A percentile compares a stretch with the other conserved stretches of the same genome.
Conservation (phyloP, 2,797 vertebrate species). For the Cuniculus paca region DNA sequence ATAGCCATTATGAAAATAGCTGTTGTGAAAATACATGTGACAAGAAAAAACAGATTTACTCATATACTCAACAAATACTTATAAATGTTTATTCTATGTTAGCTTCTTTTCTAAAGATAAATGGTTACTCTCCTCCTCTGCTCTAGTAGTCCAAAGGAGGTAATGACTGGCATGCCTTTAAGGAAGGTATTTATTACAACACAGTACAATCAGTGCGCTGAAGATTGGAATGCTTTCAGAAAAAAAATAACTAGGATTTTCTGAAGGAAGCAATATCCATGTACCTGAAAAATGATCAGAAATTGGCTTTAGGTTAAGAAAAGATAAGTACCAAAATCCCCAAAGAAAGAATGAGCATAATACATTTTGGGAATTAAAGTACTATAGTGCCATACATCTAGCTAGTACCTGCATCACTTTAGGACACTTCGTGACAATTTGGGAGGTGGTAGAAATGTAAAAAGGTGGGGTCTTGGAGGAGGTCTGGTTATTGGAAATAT, state of each 20-base stretch:
- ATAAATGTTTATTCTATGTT: not conserved
- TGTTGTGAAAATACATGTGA: not conserved
- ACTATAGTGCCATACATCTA: not conserved
- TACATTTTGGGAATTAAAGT: not conserved
- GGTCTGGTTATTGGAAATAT: not conserved
- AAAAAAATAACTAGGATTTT: not conserved
- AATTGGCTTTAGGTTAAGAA: not conserved
- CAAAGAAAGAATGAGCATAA: not conserved
- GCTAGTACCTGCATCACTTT: not conserved
- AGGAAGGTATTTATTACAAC: not conserved
- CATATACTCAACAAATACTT: not conserved
- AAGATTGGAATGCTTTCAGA: not conserved
- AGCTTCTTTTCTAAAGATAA: not conserved
- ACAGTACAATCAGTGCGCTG: too few species aligned
- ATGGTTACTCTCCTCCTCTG: not conserved
- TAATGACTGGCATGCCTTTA: rapidly evolving
- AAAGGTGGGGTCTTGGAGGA: not conserved
- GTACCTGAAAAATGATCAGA: not conserved
- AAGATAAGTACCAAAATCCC: not conserved
- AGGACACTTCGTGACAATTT: too few species aligned
- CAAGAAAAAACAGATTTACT: not conserved
- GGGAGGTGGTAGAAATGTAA: not conserved
- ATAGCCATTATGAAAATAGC: not conserved
- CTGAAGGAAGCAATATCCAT: not conserved
- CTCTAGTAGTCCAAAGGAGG: not conserved